phyloP scores from a whole-genome alignment of 1,140 invertebrate genomes.

The Brachionus calyciflorus region DNA sequence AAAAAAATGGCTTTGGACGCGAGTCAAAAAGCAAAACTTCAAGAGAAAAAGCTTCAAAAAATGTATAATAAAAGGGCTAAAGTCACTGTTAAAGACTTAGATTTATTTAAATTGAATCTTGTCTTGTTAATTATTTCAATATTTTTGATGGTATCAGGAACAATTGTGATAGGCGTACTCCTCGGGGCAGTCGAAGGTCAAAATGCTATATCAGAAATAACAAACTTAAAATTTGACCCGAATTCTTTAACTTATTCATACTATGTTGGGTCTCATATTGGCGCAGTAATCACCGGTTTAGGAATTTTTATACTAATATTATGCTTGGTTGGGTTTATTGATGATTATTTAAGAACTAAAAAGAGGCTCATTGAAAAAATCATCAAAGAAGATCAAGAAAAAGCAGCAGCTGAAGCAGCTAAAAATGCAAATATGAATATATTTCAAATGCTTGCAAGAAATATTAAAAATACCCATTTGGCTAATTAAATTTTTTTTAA shows the following conservation, averaged over 20 bases:
- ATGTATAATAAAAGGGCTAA: slow-evolving; percentile 43
- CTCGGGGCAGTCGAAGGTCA: slow-evolving; percentile 19
- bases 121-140: not conserved
- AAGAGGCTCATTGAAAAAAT: slow-evolving; percentile 39
- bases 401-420: slow-evolving; percentile 36
- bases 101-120: slow-evolving; percentile 28
- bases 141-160: not conserved
- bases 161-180: slow-evolving; percentile 20
- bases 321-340: slow-evolving; percentile 30
- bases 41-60: not conserved
- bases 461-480: slow-evolving; percentile 19
- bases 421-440: slow-evolving; percentile 47
- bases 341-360: slow-evolving; percentile 45
- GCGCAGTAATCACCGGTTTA: not conserved
- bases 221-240: not conserved
- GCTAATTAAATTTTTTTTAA: not conserved
- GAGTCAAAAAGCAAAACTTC: slow-evolving; percentile 34
- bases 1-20: slow-evolving; percentile 15
- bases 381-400: slow-evolving; percentile 40
- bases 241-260: not conserved
- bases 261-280: slow-evolving; percentile 21
- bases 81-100: slow-evolving; percentile 27
- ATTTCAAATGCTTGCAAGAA: slow-evolving; percentile 37
- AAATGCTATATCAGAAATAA: not conserved
- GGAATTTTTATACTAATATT: slow-evolving; percentile 24